These are phyloP conservation scores for Eulemur mongoz DNA, from an alignment of 2,797 vertebrate species.

Conservation along the genomic window DNA sequence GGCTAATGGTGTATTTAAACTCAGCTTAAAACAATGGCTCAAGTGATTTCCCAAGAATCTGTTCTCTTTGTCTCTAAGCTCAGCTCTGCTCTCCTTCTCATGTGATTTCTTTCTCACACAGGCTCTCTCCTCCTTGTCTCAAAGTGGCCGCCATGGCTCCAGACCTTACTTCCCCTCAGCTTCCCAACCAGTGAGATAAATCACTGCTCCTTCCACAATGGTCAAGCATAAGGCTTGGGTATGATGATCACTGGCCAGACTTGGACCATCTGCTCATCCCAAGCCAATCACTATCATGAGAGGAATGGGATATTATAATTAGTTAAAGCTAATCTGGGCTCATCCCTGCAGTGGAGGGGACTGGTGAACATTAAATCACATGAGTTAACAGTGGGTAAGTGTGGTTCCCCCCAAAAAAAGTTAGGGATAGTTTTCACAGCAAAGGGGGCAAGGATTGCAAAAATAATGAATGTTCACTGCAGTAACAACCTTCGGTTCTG, in stretches of 20 bases:
- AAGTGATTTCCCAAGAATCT: not conserved
- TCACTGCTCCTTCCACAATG: not conserved
- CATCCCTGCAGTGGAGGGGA: not conserved
- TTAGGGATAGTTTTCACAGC: not conserved
- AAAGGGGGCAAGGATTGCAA: not conserved
- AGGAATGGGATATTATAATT: not conserved
- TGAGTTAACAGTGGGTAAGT: not conserved
- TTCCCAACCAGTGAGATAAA: not conserved
- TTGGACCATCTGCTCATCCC: not conserved
- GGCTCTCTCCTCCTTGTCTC: not conserved
- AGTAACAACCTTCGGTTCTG: not conserved
- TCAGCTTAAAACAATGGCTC: not conserved
- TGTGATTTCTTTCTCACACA: not conserved
- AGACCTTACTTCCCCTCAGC: not conserved
- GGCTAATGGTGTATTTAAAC: not conserved
- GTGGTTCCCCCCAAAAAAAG: not conserved
- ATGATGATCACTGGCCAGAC: not conserved
- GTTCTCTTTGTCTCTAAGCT: not conserved
- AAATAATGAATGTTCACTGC: not conserved
- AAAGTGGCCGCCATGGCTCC: not conserved
- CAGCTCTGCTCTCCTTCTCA: not conserved
- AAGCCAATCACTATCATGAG: not conserved
- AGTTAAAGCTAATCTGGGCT: not conserved
- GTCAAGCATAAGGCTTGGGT: not conserved
- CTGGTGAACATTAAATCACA: not conserved